Evolutionary conservation across 2,113 vertebrate genomes (phyloP), one percentile per base, ranked within the genome.

Genomic region (Ictalurus furcatus): DNA sequence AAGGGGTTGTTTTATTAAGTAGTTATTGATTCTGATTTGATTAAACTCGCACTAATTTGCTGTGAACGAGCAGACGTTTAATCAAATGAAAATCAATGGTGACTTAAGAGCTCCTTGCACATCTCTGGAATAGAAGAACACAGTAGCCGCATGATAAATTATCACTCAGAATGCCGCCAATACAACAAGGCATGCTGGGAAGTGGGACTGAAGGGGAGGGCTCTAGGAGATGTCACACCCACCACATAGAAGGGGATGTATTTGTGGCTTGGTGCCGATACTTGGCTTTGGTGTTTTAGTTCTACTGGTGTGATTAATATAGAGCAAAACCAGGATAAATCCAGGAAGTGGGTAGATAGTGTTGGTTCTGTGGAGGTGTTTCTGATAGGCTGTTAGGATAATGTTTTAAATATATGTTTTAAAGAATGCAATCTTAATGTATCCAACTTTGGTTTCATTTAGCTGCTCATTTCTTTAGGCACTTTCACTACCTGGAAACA

Each of bases 11-110:
- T 93, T 96, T 96, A 95, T 96, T 96, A 96, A 96, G 95, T 94
- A 95, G 95, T 88, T 96, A 96, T 96, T 78, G 96, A 96, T 96
- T 95, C 93, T 93, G 93, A 95, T 96, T 95, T 95, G 95, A 96
- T 96, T 96, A 96, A 96, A 96, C 94, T 95, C 94, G 90, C 94
- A 94, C 96, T 96, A 96, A 96, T 96, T 96, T 96, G 95, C 94
- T 94, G 94, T 94, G 95, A 96, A 96, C 93, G 93, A 94, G 95
- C 93, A 93, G 95, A 96, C 94, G 88, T 96, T 96, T 95, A 96
- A 96, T 96, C 95, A 96, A 95, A 96, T 95, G 92, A 95, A 95
- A 96, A 96, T 96, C 96, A 94, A 96, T 96, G 94, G 90, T 88
- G 83, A 94, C 94, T 96, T 95, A 95, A 95, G 94, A 95, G 93